phyloP scores from a whole-genome alignment of 2,888 invertebrate genomes.

The Reticulitermes lucifugus region DNA sequence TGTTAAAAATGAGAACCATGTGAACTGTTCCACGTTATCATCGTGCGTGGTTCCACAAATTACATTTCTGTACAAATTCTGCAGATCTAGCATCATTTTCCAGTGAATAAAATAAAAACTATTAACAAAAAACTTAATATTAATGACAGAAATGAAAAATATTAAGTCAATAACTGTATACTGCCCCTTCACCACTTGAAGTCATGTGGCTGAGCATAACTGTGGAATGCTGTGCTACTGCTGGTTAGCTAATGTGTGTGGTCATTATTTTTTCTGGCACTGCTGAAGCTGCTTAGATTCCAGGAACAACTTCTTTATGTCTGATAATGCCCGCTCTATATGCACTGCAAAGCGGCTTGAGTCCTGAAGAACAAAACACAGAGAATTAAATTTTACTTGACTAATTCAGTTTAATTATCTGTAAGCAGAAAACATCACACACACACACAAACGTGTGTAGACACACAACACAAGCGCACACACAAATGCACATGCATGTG shows the following conservation, averaged over 20 bases:
- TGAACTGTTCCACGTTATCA: too few species aligned
- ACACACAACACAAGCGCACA: too few species aligned
- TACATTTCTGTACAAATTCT: not conserved
- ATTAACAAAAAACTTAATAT: not conserved
- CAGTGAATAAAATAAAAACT: not conserved
- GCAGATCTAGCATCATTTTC: not conserved
- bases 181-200: too few species aligned
- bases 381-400: not conserved
- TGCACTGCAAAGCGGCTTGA: slow-evolving; percentile 82
- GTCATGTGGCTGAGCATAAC: not conserved
- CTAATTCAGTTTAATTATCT: too few species aligned
- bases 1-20: not conserved
- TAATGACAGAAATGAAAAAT: not conserved
- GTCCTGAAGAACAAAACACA: slow-evolving; percentile 68
- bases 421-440: too few species aligned
- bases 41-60: not conserved
- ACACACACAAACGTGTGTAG: too few species aligned
- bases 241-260: not conserved
- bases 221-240: slow-evolving; percentile 3
- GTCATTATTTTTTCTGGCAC: not conserved
- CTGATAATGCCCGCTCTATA: slow-evolving; percentile 77
- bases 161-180: too few species aligned
- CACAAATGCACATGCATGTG: too few species aligned
- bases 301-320: slow-evolving; percentile 77
- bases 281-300: slow-evolving; percentile 63